Percentiles rank a stretch among this genome's conserved stretches.
These are phyloP conservation scores for Labeo rohita DNA, from an alignment of 2,113 vertebrate genomes.

Conservation along the genomic window DNA sequence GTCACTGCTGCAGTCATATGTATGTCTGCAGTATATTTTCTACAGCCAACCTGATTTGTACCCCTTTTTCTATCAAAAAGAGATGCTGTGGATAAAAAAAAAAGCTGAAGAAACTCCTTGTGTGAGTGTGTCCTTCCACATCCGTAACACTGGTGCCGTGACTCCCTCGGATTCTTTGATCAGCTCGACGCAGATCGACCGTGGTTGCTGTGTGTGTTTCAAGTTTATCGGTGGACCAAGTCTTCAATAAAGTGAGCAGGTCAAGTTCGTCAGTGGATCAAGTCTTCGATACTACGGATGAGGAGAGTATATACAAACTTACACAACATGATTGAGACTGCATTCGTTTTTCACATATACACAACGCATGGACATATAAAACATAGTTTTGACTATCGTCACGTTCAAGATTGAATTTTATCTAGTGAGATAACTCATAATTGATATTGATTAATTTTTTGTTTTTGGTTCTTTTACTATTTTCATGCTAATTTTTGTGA, in stretches of 20 bases:
- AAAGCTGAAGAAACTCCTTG: too few species aligned
- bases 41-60: too few species aligned
- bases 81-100: too few species aligned
- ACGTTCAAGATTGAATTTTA: not conserved
- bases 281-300: not conserved
- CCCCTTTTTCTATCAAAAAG: too few species aligned
- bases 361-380: not conserved
- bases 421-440: not conserved
- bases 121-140: too few species aligned
- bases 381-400: not conserved
- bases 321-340: not conserved
- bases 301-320: not conserved
- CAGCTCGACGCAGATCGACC: not conserved
- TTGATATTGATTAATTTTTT: not conserved
- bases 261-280: not conserved
- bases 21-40: too few species aligned
- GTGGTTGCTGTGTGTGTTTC: not conserved
- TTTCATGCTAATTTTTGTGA: not conserved
- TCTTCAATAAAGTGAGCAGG: not conserved
- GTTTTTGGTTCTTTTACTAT: not conserved
- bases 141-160: not conserved
- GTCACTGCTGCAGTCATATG: too few species aligned
- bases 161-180: not conserved
- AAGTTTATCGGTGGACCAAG: not conserved
- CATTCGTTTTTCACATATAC: not conserved